These are phyloP conservation scores for Dasysyrphus albostriatus DNA, from an alignment of 2,888 invertebrate species.

Conservation along the genomic window DNA sequence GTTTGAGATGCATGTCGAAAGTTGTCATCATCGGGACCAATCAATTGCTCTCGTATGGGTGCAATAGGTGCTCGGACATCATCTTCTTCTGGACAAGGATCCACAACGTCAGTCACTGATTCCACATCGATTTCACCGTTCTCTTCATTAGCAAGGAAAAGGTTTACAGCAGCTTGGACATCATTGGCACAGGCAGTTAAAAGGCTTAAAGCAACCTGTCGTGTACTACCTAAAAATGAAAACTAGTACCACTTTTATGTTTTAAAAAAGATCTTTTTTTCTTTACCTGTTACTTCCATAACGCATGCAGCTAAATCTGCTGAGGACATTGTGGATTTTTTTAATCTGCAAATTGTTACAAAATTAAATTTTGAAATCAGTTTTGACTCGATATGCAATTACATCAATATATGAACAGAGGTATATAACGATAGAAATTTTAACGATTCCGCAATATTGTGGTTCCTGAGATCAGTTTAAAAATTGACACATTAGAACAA, in stretches of 20 bases:
- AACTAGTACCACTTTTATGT: not conserved
- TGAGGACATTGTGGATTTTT: conserved; percentile 52
- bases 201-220: conserved; percentile 75
- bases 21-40: conserved; percentile 83
- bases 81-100: conserved; percentile 77
- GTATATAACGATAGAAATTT: too few species aligned
- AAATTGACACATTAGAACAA: too few species aligned
- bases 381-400: too few species aligned
- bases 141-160: conserved; percentile 79
- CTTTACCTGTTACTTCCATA: conserved; percentile 81
- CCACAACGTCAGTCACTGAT: conserved; percentile 36
- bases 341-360: conserved; percentile 18
- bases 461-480: too few species aligned
- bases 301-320: conserved; percentile 79
- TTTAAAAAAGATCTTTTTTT: not conserved
- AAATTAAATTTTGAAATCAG: not conserved
- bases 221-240: conserved; percentile 50
- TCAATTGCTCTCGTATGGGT: conserved; percentile 82
- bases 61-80: conserved; percentile 83
- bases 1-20: conserved; percentile 79
- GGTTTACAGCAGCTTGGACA: conserved; percentile 81
- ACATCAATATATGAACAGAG: too few species aligned
- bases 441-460: too few species aligned
- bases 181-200: conserved; percentile 81
- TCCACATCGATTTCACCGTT: conserved; percentile 53